Conservation (phyloP, 2,113 vertebrate species). For the Sturnus vulgaris region DNA sequence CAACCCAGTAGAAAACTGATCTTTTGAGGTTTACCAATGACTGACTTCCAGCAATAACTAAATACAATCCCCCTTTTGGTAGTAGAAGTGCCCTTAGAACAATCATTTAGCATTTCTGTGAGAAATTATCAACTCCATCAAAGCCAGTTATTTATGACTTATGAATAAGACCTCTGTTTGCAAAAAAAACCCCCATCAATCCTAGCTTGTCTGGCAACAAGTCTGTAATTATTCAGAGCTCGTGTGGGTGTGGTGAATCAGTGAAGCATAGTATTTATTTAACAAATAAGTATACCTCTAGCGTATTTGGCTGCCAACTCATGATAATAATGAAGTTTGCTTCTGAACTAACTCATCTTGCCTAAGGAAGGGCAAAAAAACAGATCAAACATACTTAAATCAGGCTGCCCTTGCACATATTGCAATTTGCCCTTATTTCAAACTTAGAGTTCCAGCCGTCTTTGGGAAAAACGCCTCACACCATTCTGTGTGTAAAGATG, state of each 20-base stretch:
- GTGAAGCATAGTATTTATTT: constrained; percentile 41
- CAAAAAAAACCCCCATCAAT: not conserved
- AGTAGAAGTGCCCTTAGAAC: not conserved
- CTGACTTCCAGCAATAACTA: not conserved
- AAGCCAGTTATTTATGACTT: constrained; percentile 29
- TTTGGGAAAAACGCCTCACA: not conserved
- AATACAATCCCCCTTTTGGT: not conserved
- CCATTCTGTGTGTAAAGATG: not conserved
- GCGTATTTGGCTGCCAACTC: not conserved
- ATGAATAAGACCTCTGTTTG: constrained; percentile 23
- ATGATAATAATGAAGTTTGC: not conserved
- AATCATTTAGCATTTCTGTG: not conserved
- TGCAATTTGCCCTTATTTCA: not conserved
- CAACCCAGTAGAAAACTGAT: not conserved
- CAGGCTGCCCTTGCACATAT: not conserved
- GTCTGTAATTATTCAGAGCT: constrained; percentile 37
- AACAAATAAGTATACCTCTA: constrained; percentile 40
- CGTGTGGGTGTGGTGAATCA: constrained; percentile 8
- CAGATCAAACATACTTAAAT: not conserved
- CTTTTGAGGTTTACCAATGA: not conserved
- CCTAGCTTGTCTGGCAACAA: not conserved
- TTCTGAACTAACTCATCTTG: constrained; percentile 20
- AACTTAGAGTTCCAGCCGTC: not conserved
- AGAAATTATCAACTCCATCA: not conserved
- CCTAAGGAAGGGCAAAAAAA: not conserved